Evolutionary conservation across 53 echinoderm and acorn worm genomes (phyloP), one percentile per base, ranked within the genome.

Genomic region (Antedon mediterranea): DNA sequence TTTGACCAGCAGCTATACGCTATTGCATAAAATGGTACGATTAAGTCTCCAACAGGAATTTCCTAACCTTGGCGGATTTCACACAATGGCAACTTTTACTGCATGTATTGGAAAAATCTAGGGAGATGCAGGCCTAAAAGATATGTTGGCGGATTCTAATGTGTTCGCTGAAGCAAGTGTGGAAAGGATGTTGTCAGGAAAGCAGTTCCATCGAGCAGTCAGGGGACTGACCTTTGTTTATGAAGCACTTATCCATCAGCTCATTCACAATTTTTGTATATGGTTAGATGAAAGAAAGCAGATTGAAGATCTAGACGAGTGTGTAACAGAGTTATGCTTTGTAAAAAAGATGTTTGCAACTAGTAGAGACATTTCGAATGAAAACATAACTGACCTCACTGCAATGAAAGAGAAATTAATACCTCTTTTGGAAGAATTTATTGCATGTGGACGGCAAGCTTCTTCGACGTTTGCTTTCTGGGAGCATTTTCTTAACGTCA

Each of bases 1-100:
- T 74, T 76, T 71, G 85, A 85, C 72, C 85, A 85, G 14, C 85
- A 80, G 32, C 33, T 84, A 4, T 84, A 73, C 74, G 84, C 84
- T 6, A 32, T 82, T 31, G 82, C 82, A 31, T 82, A 82, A n/a
- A 43, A 43, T 73, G 73, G 79, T 84, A 31, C 73, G 79, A 71
- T 79, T 73, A 74, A 84, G 73, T 33, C 41, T 42, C 27, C 74
- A 43, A 78, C 18, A 75, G 4, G 76, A 76, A 32, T 80, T 85
- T 34, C 23, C 71, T 34, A 80, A 43, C 18, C 57, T 80, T 71
- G 84, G 85, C 30, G 85, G 85, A 14, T 85, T 80, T 72, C 85
- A 85, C 37, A 43, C 85, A 28, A 70, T 85, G 28, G 32, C 76
- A 30, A 76, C 71, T 77, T 84, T 79, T 43, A 80, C 80, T 71